phyloP scores from a whole-genome alignment of 2,113 vertebrate species.

The Ondatra zibethicus region DNA sequence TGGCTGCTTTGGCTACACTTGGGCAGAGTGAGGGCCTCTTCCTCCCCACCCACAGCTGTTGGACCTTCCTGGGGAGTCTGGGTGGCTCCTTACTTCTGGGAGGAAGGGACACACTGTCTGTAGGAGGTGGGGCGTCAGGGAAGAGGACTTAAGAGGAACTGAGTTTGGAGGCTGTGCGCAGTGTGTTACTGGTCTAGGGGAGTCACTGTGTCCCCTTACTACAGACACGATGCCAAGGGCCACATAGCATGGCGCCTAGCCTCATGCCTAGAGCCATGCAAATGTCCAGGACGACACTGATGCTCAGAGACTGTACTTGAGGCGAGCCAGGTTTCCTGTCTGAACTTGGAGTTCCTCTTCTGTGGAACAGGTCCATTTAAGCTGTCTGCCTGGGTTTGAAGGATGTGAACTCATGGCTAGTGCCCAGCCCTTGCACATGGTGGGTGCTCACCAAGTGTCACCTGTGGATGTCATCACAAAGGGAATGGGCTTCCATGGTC shows the following conservation, averaged over 20 bases:
- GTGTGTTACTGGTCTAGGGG: fast-evolving
- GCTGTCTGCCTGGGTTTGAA: not conserved
- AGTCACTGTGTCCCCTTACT: not conserved
- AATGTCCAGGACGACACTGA: not conserved
- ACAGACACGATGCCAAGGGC: not conserved
- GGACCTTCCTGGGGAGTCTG: not conserved
- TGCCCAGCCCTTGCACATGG: not conserved
- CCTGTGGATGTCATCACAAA: fast-evolving
- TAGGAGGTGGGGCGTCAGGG: not conserved
- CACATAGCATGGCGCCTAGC: too few relatives aligned
- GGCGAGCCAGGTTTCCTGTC: not conserved
- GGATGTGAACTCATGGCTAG: not conserved
- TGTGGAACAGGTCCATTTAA: fast-evolving
- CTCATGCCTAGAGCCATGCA: not conserved
- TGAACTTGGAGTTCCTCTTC: not conserved
- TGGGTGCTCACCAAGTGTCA: not conserved
- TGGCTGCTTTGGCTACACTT: not conserved
- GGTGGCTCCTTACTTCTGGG: not conserved
- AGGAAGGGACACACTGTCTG: not conserved
- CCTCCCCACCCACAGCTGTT: not conserved
- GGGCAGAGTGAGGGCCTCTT: not conserved
- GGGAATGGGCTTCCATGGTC: not conserved
- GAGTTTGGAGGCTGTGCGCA: not conserved
- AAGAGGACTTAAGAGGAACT: not conserved
- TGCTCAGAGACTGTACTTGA: not conserved